Evolutionary conservation across 2,797 vertebrate genomes (phyloP), one percentile per base, ranked within the genome.

Genomic region (Girardinus metallicus): DNA sequence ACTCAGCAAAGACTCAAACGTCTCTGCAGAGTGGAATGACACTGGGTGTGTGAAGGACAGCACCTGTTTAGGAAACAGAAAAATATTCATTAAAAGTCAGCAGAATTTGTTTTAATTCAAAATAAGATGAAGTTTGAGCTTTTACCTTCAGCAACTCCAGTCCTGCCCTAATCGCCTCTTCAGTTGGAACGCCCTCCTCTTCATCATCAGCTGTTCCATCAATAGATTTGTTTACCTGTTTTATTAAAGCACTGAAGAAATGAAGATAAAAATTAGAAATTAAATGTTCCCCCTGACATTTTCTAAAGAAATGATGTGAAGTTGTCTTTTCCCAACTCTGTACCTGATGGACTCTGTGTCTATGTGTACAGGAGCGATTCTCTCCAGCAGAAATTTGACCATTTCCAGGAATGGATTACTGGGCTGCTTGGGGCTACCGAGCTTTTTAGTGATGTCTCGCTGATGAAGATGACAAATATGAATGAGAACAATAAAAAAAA

Each of bases 11-110:
- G 98, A 99, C 90, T 99, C 99, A 49, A 99, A 99, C 0, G 99
- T 99, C 96, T 99, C 99, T 53, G 99, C 99, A 57, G 98, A 99
- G 96, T 99, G 99, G 95, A 99, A 99, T 1, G 98, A 99, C 83
- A 98, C 98, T 3, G 99, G 98, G 90, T 99, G 98, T 4, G 98
- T 99, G 95, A 99, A 99, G 6, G 99, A 99, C 90, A 99, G 95
- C 75, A 99, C 98, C 99, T 99, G 95, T 3, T 62, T 1, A 75
- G 47, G 44, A 87, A 1, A 15, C 23, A 31, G 26, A 36, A 51
- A 0, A 51, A 76, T 26, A 8, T 1, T 26, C 15, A 39, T 29
- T 53, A 34, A 44, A 0, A 11, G 12, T 71, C 1, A 15, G 5
- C 7, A 43, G 66, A 43, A 70, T 12, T 70, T 16, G 4, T 44